Percentiles rank a stretch among this genome's conserved stretches.
Evolutionary conservation across 2,888 invertebrate species (phyloP).

Genomic region (Drosophila rellima): DNA sequence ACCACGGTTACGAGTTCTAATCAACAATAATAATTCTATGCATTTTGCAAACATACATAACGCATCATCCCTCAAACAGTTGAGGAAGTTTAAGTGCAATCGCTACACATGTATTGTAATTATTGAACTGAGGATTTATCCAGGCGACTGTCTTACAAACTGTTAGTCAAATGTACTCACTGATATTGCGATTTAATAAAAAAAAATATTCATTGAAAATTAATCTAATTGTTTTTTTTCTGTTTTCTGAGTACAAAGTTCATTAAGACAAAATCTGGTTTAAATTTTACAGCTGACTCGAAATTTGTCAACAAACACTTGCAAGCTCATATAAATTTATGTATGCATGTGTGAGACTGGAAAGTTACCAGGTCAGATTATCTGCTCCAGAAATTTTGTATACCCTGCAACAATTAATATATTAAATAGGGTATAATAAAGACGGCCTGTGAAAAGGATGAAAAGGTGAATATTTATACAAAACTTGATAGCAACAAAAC

Average conservation of each 20-base stretch:
- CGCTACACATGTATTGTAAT: slow-evolving; percentile 32
- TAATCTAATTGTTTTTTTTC: slow-evolving; percentile 6
- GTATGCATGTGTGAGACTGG: slow-evolving; percentile 2
- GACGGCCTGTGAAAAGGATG: too few relatives aligned
- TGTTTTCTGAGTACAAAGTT: slow-evolving; percentile 35
- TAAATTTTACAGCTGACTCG: slow-evolving; percentile 8
- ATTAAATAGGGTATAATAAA: background rate
- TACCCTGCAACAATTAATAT: background rate
- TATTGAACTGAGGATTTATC: slow-evolving; percentile 63
- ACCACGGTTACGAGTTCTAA: slow-evolving; percentile 63
- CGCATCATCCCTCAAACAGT: slow-evolving; percentile 21
- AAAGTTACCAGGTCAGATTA: slow-evolving; percentile 16
- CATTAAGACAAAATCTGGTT: slow-evolving; percentile 7
- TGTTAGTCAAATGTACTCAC: slow-evolving; percentile 76
- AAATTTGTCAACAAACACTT: slow-evolving; percentile 6
- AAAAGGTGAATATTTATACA: too few relatives aligned
- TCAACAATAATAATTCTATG: slow-evolving; percentile 51
- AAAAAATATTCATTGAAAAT: slow-evolving; percentile 66
- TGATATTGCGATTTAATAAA: slow-evolving; percentile 76
- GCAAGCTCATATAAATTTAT: background rate
- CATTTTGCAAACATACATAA: slow-evolving; percentile 29
- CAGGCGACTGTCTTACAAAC: slow-evolving; percentile 61
- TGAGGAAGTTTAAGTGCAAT: slow-evolving; percentile 37
- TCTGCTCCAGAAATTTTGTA: slow-evolving; percentile 1
- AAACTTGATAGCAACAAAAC: too few relatives aligned